Percentiles rank a stretch among this genome's conserved stretches.
These are phyloP conservation scores for Pygoscelis adeliae DNA, from an alignment of 2,113 vertebrate species.

Conservation along the genomic window DNA sequence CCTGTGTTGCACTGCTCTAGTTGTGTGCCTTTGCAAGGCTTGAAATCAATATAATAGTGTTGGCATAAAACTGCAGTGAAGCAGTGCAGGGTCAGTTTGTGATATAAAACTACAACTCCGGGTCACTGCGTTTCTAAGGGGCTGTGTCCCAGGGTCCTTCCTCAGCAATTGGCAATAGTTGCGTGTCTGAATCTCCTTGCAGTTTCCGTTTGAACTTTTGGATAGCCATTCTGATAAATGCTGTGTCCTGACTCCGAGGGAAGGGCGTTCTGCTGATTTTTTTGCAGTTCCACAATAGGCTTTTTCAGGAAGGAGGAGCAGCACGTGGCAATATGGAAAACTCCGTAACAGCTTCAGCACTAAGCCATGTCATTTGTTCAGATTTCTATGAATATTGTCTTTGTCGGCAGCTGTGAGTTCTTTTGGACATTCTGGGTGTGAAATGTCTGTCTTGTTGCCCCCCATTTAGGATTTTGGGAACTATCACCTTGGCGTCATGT, in stretches of 20 bases:
- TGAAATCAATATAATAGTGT: accelerated
- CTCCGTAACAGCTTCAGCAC: not conserved
- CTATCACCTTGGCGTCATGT: constrained; percentile 89
- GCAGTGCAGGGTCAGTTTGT: not conserved
- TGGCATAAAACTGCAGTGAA: not conserved
- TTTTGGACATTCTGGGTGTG: not conserved
- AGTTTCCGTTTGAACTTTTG: not conserved
- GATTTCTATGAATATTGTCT: not conserved
- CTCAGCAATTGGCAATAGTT: not conserved
- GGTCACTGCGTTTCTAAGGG: not conserved
- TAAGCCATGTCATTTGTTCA: not conserved
- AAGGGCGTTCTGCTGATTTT: not conserved
- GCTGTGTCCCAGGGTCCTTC: not conserved
- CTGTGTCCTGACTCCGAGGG: not conserved
- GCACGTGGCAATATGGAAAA: not conserved
- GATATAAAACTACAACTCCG: accelerated
- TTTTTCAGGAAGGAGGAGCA: not conserved
- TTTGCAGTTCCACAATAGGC: not conserved
- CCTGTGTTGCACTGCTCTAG: not conserved
- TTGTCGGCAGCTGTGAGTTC: not conserved
- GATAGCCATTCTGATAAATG: not conserved
- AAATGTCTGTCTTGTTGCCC: not conserved
- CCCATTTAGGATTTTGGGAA: constrained; percentile 90
- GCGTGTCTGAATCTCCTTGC: not conserved
- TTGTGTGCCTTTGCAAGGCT: not conserved